Evolutionary conservation across 2,797 vertebrate genomes (phyloP), one percentile per base, ranked within the genome.

Genomic region (Galaxias olidus): DNA sequence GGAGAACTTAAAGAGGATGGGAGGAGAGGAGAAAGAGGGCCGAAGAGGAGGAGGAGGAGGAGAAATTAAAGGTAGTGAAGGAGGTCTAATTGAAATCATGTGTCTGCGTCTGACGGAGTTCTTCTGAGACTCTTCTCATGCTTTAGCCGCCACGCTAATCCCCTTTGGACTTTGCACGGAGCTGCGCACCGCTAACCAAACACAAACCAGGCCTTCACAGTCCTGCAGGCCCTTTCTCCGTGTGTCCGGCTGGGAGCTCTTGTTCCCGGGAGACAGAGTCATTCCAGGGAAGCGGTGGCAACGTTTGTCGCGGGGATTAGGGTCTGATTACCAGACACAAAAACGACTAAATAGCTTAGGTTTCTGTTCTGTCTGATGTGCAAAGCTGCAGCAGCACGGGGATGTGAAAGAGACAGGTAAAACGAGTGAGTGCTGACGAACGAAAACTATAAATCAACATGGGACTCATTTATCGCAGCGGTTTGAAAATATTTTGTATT

Each of bases 71-170:
- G 76, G 77, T 82, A 79, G 71, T 75, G 72, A 17, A 30, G 19
- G 71, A 78, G 61, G 52, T 42, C 57, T 85, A 87, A 92, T 86
- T 86, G 74, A 82, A 90, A 79, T 87, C 90, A 89, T 86, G 88
- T 89, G 88, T 42, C 52, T 56, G 52, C 71, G 63, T 63, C 74
- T 74, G 82, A 79, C 63, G 47, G 51, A 73, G 58, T 66, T 47
- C 17, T 55, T 61, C 51, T 48, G 47, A 13, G 1, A 17, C 10
- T 41, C 14, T 43, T 18, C 43, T 17, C 42, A 44, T 13, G 52
- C 49, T 50, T 10, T 15, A 17, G 15, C 17, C 15, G 40, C 11
- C 11, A n/a, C 13, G 18, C 14, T 51, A 9, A 18, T 44, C 62
- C 47, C 19, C 44, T n/a, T 52, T 81, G 65, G 75, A 80, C 77